Evolutionary conservation across 2,797 vertebrate species (phyloP).

Genomic region (Sebastes glaucus): DNA sequence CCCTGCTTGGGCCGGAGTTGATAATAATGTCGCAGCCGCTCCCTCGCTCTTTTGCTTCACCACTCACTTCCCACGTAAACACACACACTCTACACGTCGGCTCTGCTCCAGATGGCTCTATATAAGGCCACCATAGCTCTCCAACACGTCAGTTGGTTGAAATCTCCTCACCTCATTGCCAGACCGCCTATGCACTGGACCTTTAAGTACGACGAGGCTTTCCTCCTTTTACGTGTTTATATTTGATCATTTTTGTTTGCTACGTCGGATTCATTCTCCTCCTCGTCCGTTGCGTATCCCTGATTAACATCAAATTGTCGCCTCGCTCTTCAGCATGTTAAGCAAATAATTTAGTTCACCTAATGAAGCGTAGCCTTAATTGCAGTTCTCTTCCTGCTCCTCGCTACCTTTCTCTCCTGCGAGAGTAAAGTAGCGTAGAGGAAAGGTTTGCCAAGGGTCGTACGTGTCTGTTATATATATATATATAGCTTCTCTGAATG

Average conservation of each 20-base stretch:
- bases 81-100: too few relatives aligned
- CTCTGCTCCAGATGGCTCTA: too few relatives aligned
- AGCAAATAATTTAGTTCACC: conserved; percentile 63
- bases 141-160: too few relatives aligned
- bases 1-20: too few relatives aligned
- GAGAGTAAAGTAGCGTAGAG: conserved; percentile 8
- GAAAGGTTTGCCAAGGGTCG: conserved; percentile 34
- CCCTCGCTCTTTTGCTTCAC: too few relatives aligned
- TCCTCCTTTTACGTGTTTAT: conserved; percentile 28
- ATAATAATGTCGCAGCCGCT: too few relatives aligned
- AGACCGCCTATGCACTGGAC: too few relatives aligned
- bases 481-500: conserved; percentile 23
- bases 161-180: too few relatives aligned
- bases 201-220: background rate
- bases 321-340: conserved; percentile 54
- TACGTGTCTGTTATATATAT: conserved; percentile 31
- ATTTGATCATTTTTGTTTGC: conserved; percentile 32
- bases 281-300: conserved; percentile 29
- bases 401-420: background rate
- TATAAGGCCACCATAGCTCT: rapidly evolving
- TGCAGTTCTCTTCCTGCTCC: conserved; percentile 18
- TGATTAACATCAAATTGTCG: conserved; percentile 56
- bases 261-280: conserved; percentile 22
- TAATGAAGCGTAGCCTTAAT: conserved; percentile 62
- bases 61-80: too few relatives aligned